Evolutionary conservation across 2,888 invertebrate species (phyloP).

Genomic region (Teinopalpus imperialis): DNA sequence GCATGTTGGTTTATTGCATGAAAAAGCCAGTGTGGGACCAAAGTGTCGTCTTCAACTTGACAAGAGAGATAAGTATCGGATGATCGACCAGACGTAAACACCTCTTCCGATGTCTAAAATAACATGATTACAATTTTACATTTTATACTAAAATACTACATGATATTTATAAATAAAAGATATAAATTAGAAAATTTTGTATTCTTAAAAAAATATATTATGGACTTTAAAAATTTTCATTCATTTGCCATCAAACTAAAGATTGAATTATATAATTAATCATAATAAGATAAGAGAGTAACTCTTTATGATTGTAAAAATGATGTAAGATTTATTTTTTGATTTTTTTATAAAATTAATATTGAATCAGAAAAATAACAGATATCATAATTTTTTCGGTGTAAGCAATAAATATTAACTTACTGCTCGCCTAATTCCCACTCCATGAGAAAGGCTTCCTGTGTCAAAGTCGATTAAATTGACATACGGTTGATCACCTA

Average conservation of each 20-base stretch:
- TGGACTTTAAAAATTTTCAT: too few species aligned
- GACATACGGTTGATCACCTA: conserved; percentile 56
- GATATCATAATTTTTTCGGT: too few species aligned
- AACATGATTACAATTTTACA: too few species aligned
- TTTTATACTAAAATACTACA: too few species aligned
- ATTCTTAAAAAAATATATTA: too few species aligned
- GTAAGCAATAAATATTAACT: conserved; percentile 10
- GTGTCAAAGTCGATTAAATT: conserved; percentile 65
- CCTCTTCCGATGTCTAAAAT: conserved; percentile 64
- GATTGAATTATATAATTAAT: too few species aligned
- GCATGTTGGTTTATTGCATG: conserved; percentile 60
- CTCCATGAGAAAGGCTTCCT: conserved; percentile 49
- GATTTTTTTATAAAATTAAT: too few species aligned
- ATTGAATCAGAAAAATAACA: too few species aligned
- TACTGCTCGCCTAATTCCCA: conserved; percentile 42
- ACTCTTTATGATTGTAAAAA: conserved; percentile 7
- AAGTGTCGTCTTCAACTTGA: conserved; percentile 55
- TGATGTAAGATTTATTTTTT: conserved; percentile 1
- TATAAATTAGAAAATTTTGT: too few species aligned
- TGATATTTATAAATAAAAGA: too few species aligned
- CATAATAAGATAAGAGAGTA: too few species aligned
- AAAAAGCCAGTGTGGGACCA: conserved; percentile 70
- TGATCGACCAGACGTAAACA: conserved; percentile 61
- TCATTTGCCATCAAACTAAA: too few species aligned
- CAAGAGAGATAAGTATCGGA: conserved; percentile 63